phyloP scores from a whole-genome alignment of 2,113 vertebrate species.

The Takifugu flavidus region DNA sequence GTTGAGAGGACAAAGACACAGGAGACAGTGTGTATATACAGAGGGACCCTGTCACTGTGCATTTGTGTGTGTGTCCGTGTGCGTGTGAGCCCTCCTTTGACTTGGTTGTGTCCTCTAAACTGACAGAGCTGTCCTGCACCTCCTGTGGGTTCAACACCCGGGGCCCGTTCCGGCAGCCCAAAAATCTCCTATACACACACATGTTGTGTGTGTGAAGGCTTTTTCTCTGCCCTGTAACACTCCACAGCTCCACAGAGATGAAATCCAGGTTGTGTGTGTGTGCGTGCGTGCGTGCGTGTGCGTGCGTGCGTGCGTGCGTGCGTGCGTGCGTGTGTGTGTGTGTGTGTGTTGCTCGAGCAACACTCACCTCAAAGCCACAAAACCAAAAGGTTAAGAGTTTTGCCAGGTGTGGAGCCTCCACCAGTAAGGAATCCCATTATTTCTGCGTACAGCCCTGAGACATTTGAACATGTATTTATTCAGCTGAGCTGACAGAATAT shows the following conservation, averaged over 20 bases:
- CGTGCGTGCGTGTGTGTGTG: too few relatives aligned
- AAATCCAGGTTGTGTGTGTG: slow-evolving; percentile 18
- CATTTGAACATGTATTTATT: slow-evolving; percentile 68
- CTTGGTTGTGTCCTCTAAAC: slow-evolving; percentile 60
- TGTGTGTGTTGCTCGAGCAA: slow-evolving; percentile 22
- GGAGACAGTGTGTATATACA: not conserved
- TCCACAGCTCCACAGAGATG: slow-evolving; percentile 48
- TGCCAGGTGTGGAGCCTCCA: slow-evolving; percentile 60
- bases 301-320: too few relatives aligned
- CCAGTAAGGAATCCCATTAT: slow-evolving; percentile 61
- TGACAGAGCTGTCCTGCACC: slow-evolving; percentile 63
- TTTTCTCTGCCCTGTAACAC: slow-evolving; percentile 46
- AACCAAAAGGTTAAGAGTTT: slow-evolving; percentile 65
- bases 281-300: too few relatives aligned
- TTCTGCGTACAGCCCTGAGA: slow-evolving; percentile 61
- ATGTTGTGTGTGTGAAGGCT: slow-evolving; percentile 21
- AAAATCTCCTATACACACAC: slow-evolving; percentile 23
- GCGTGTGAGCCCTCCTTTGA: slow-evolving; percentile 51
- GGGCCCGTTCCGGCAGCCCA: slow-evolving; percentile 57
- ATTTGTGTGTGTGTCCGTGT: slow-evolving; percentile 8
- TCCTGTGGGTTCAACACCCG: slow-evolving; percentile 67
- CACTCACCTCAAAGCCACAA: slow-evolving; percentile 56
- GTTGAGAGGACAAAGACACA: not conserved
- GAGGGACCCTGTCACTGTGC: slow-evolving; percentile 50
- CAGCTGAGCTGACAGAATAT: slow-evolving; percentile 55